Percentiles rank a stretch among this genome's conserved stretches.
Conservation (phyloP, 2,888 invertebrate species). For the Parnassius mnemosyne region DNA sequence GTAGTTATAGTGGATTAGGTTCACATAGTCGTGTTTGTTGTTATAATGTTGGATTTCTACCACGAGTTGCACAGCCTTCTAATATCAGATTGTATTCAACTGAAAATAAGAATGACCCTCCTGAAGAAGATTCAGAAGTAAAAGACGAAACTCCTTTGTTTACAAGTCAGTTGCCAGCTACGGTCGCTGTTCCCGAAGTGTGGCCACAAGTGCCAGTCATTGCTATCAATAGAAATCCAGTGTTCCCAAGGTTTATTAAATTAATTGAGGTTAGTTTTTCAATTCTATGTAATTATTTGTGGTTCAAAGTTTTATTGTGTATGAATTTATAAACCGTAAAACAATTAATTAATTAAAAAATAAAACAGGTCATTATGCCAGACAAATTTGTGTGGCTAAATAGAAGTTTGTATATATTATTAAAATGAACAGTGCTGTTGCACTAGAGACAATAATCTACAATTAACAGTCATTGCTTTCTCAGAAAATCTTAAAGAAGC, state of each 20-base stretch:
- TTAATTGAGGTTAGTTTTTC: slow-evolving; percentile 88
- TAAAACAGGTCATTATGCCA: no score
- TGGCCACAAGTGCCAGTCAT: slow-evolving; percentile 98
- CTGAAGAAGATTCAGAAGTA: slow-evolving; percentile 58
- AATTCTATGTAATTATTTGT: background rate
- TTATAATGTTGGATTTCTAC: slow-evolving; percentile 35
- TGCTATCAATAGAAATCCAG: slow-evolving; percentile 95
- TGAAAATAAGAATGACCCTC: slow-evolving; percentile 59
- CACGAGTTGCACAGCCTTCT: slow-evolving; percentile 33
- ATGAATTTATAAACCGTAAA: no score
- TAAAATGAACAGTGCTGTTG: no score
- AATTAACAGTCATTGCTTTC: no score
- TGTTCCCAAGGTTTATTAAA: slow-evolving; percentile 99
- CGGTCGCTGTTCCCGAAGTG: slow-evolving; percentile 96
- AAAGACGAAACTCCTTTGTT: slow-evolving; percentile 71
- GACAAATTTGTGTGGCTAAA: no score
- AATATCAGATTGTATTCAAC: slow-evolving; percentile 56
- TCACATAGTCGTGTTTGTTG: slow-evolving; percentile 45
- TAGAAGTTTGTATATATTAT: no score
- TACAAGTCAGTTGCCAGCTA: slow-evolving; percentile 86
- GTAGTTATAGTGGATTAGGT: slow-evolving; percentile 26
- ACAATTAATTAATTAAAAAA: no score
- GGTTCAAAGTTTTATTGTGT: no score
- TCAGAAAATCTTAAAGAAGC: no score
- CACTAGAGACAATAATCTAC: no score